Evolutionary conservation across 2,888 invertebrate genomes (phyloP).

Genomic region (Campoplex nolae): DNA sequence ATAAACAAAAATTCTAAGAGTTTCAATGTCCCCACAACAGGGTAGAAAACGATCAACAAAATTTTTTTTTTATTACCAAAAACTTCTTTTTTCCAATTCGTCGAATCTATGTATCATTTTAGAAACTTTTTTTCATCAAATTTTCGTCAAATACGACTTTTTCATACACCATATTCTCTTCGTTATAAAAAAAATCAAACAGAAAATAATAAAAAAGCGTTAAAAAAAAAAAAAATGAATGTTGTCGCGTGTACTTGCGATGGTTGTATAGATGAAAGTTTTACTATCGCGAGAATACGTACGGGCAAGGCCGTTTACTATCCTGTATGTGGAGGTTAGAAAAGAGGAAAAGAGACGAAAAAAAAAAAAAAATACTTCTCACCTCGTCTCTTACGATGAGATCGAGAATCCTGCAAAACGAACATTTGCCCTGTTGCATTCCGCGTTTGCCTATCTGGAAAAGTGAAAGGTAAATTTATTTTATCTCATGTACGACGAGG

Average conservation of each 20-base stretch:
- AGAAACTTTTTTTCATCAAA: no score
- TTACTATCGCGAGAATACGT: conserved; percentile 13
- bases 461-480: conserved; percentile 68
- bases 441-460: conserved; percentile 49
- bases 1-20: neutral
- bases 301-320: conserved; percentile 40
- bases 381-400: conserved; percentile 3
- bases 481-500: conserved; percentile 24
- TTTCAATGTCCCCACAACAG: no score
- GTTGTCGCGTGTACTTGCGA: neutral
- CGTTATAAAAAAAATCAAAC: neutral
- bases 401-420: conserved; percentile 39
- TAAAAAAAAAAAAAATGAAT: neutral
- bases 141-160: no score
- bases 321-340: neutral
- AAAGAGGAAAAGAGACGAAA: neutral
- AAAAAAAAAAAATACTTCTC: conserved; percentile 22
- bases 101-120: no score
- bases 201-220: neutral
- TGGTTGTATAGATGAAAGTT: conserved; percentile 21
- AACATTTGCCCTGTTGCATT: conserved; percentile 33
- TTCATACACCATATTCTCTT: no score
- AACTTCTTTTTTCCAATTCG: no score
- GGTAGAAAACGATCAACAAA: no score
- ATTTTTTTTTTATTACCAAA: neutral